phyloP scores from a whole-genome alignment of 1,140 invertebrate genomes.

The Heliconius melpomene region DNA sequence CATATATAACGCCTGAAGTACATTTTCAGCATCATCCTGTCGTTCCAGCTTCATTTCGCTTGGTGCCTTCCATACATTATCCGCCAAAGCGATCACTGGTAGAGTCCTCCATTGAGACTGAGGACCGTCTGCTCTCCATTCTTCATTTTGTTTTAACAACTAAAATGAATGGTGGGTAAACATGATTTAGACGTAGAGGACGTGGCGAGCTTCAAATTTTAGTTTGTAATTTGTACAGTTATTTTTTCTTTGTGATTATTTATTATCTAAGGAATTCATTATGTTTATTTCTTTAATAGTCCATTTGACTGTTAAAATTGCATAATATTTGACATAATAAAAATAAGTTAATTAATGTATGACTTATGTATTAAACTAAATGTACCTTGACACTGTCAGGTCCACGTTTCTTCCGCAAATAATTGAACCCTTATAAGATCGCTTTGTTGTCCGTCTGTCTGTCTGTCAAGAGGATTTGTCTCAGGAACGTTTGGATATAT shows the following conservation, averaged over 20 bases:
- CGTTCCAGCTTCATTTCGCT: not conserved
- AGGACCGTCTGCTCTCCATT: not conserved
- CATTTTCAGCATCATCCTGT: not conserved
- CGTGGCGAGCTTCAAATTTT: no score
- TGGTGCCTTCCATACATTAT: not conserved
- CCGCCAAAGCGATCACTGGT: not conserved
- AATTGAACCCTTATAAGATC: slow-evolving; percentile 55
- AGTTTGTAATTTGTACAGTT: not conserved
- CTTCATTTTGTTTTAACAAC: not conserved
- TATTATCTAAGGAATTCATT: not conserved
- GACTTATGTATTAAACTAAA: not conserved
- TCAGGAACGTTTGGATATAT: no score
- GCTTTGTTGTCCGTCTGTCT: no score
- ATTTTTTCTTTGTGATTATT: not conserved
- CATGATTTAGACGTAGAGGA: not conserved
- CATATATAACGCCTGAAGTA: not conserved
- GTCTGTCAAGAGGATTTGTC: no score
- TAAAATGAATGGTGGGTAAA: not conserved
- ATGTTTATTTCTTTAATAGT: no score
- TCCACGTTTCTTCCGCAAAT: slow-evolving; percentile 60
- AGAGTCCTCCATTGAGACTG: not conserved
- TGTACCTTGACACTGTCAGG: slow-evolving; percentile 13
- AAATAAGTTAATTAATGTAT: no score
- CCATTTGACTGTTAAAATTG: no score
- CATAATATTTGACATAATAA: no score